A percentile compares a stretch with the other conserved stretches of the same genome.
phyloP scores from a whole-genome alignment of 2,888 invertebrate genomes.

The Cryptocephalus moraei region DNA sequence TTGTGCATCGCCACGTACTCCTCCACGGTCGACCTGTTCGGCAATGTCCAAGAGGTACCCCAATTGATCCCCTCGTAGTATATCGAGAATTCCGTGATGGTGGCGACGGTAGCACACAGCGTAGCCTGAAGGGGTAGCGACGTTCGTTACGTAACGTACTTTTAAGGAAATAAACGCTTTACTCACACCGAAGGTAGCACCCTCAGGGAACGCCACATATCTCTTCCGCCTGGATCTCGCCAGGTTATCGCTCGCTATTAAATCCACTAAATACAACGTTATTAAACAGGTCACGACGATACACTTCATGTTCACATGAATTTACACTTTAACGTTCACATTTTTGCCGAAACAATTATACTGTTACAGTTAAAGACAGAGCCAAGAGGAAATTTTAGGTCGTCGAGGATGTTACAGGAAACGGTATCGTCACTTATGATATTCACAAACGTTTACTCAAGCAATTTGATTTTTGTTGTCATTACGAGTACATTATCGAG shows the following conservation, averaged over 20 bases:
- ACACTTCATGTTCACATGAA: no score
- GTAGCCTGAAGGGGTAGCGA: constrained; percentile 39
- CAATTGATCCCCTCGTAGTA: constrained; percentile 62
- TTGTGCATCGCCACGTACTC: constrained; percentile 4
- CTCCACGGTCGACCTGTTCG: constrained; percentile 44
- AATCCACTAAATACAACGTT: no score
- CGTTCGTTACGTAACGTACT: not conserved
- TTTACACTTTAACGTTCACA: no score
- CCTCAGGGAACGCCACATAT: constrained; percentile 61
- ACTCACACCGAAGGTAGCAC: constrained; percentile 49
- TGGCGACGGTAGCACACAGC: constrained; percentile 45
- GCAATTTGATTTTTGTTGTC: no score
- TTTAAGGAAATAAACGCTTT: not conserved
- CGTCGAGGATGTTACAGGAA: no score
- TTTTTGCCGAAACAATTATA: no score
- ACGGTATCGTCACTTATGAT: no score
- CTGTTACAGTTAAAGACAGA: no score
- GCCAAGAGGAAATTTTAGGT: no score
- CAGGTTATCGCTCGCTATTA: not conserved
- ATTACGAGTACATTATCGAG: no score
- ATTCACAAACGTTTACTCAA: no score
- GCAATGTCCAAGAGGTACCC: constrained; percentile 64
- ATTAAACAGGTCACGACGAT: no score
- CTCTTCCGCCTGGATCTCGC: constrained; percentile 43
- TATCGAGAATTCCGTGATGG: constrained; percentile 43